A percentile compares a stretch with the other conserved stretches of the same genome.
phyloP scores from a whole-genome alignment of 2,888 invertebrate genomes.

The Trissonchulus latispiculum region DNA sequence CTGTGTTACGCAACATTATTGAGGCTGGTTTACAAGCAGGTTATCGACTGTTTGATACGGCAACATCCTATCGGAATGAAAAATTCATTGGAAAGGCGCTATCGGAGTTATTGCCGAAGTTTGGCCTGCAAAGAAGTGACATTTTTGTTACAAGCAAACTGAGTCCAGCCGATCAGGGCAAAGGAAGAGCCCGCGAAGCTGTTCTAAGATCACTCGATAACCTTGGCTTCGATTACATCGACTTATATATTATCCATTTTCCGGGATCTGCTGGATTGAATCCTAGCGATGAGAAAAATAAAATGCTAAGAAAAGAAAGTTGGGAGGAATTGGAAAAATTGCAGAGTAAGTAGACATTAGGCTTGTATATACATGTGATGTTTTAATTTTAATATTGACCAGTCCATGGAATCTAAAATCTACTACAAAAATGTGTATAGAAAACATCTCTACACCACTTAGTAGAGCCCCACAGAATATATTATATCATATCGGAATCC shows the following conservation, averaged over 20 bases:
- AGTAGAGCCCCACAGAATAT: too few species aligned
- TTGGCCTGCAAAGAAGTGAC: constrained; percentile 59
- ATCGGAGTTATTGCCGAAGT: constrained; percentile 57
- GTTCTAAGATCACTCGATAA: constrained; percentile 56
- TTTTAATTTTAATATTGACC: too few species aligned
- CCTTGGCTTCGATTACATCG: constrained; percentile 59
- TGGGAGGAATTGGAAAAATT: constrained; percentile 59
- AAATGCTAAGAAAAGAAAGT: constrained; percentile 54
- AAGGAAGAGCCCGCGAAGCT: constrained; percentile 50
- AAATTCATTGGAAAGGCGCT: constrained; percentile 58
- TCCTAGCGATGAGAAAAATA: constrained; percentile 53
- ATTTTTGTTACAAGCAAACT: constrained; percentile 70
- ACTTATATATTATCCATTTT: constrained; percentile 72
- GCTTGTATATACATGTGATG: too few species aligned
- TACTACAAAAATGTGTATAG: too few species aligned
- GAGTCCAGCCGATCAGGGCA: constrained; percentile 56
- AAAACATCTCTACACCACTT: too few species aligned
- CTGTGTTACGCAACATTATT: constrained; percentile 31
- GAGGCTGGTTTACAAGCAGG: constrained; percentile 59
- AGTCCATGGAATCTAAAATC: too few species aligned
- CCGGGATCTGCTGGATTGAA: constrained; percentile 58
- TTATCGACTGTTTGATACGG: constrained; percentile 64
- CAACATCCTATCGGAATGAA: constrained; percentile 63
- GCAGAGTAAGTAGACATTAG: constrained; percentile 55
- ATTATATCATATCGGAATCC: too few species aligned